Conservation (phyloP, 2,113 vertebrate genomes). For the Chrysochloris asiatica region DNA sequence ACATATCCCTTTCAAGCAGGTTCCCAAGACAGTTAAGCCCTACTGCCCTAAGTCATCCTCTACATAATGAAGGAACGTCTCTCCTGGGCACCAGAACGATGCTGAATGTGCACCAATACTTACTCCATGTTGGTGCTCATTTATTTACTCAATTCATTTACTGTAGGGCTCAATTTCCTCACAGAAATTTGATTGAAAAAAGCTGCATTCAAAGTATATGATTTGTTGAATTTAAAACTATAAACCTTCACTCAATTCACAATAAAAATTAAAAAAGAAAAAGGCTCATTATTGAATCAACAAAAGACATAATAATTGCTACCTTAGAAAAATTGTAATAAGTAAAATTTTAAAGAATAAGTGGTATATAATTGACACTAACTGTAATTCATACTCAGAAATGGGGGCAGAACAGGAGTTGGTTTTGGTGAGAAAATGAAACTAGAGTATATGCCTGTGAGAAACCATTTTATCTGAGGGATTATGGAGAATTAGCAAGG, state of each 20-base stretch:
- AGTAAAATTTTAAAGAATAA: not conserved
- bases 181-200: not conserved
- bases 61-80: not conserved
- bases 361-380: not conserved
- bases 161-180: not conserved
- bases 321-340: not conserved
- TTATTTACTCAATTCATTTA: not conserved
- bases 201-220: not conserved
- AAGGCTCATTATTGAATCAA: too few species aligned
- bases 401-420: not conserved
- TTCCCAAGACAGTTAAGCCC: not conserved
- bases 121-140: too few species aligned
- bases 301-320: not conserved
- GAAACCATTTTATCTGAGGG: not conserved
- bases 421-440: not conserved
- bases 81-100: not conserved
- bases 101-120: too few species aligned
- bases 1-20: not conserved
- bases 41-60: not conserved
- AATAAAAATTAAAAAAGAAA: too few species aligned
- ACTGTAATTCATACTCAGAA: not conserved
- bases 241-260: too few species aligned
- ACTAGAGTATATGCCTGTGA: not conserved
- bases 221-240: too few species aligned
- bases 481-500: not conserved